phyloP scores from a whole-genome alignment of 2,888 invertebrate species.

The Keiferia lycopersicella region DNA sequence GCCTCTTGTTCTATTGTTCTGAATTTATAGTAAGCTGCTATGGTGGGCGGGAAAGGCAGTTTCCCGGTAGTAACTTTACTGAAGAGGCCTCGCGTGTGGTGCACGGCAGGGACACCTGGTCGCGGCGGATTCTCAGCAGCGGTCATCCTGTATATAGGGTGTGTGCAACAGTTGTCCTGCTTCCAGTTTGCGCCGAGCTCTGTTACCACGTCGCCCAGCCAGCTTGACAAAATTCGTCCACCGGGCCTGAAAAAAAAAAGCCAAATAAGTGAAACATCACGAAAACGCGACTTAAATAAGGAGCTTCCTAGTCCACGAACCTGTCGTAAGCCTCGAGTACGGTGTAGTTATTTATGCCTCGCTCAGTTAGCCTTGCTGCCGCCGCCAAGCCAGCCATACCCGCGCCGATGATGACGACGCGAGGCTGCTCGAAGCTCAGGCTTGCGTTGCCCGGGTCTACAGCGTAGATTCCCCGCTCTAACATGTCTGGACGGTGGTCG shows the following conservation, averaged over 20 bases:
- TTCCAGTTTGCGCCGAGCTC: slow-evolving; percentile 88
- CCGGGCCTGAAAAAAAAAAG: slow-evolving; percentile 77
- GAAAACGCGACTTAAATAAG: too few relatives aligned
- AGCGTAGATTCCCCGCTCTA: slow-evolving; percentile 61
- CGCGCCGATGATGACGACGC: slow-evolving; percentile 88
- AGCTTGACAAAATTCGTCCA: slow-evolving; percentile 88
- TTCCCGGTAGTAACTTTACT: slow-evolving; percentile 84
- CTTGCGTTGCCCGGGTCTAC: slow-evolving; percentile 57
- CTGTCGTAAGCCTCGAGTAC: slow-evolving; percentile 89
- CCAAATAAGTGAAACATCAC: too few relatives aligned
- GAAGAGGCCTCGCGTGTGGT: slow-evolving; percentile 80
- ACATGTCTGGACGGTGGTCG: slow-evolving; percentile 59
- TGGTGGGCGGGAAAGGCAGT: slow-evolving; percentile 81
- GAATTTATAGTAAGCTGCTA: slow-evolving; percentile 84
- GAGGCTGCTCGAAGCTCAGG: slow-evolving; percentile 76
- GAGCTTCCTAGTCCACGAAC: slow-evolving; percentile 51
- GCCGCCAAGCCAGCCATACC: slow-evolving; percentile 91
- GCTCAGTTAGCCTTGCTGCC: slow-evolving; percentile 85
- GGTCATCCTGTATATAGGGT: slow-evolving; percentile 84
- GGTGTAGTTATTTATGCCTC: slow-evolving; percentile 85
- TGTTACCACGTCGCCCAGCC: slow-evolving; percentile 88
- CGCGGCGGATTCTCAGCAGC: slow-evolving; percentile 83
- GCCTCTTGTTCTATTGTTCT: slow-evolving; percentile 85
- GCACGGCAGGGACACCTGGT: slow-evolving; percentile 73
- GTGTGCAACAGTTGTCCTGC: slow-evolving; percentile 69